phyloP scores from a whole-genome alignment of 1,140 invertebrate species.

The Colletes latitarsis region DNA sequence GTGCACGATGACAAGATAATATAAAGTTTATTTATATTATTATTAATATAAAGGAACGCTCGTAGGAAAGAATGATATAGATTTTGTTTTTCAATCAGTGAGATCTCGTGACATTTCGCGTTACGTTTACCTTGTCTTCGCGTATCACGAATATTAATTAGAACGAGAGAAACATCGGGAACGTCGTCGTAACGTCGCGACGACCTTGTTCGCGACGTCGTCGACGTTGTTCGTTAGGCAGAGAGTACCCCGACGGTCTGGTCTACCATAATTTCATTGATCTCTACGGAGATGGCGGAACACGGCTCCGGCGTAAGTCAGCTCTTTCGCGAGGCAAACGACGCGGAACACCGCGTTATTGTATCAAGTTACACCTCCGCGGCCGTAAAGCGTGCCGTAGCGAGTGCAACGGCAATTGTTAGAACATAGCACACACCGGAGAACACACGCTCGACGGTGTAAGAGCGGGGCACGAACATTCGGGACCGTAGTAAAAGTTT shows the following conservation, averaged over 20 bases:
- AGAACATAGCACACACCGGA: slow-evolving; percentile 51
- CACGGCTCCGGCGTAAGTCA: slow-evolving; percentile 37
- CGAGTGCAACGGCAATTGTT: slow-evolving; percentile 60
- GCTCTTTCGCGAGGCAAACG: slow-evolving; percentile 49
- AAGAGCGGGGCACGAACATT: slow-evolving; percentile 38
- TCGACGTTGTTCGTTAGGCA: too few relatives aligned
- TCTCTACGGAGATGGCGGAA: background rate
- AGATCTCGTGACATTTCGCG: too few relatives aligned
- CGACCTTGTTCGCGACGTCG: background rate
- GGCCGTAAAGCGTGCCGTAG: slow-evolving; percentile 61
- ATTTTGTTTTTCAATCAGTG: too few relatives aligned
- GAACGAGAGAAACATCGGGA: too few relatives aligned
- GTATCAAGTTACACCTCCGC: slow-evolving; percentile 62
- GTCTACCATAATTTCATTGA: slow-evolving; percentile 22
- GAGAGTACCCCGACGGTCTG: background rate
- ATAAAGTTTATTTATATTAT: too few relatives aligned
- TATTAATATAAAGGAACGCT: too few relatives aligned
- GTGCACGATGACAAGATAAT: too few relatives aligned
- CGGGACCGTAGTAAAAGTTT: slow-evolving; percentile 64
- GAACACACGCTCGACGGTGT: background rate
- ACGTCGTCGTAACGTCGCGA: background rate
- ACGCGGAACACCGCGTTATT: slow-evolving; percentile 64
- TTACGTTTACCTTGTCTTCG: too few relatives aligned
- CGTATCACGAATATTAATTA: too few relatives aligned
- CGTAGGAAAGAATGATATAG: too few relatives aligned